Percentiles rank a stretch among this genome's conserved stretches.
These are phyloP conservation scores for Uria lomvia DNA, from an alignment of 2,113 vertebrate species.

Conservation along the genomic window DNA sequence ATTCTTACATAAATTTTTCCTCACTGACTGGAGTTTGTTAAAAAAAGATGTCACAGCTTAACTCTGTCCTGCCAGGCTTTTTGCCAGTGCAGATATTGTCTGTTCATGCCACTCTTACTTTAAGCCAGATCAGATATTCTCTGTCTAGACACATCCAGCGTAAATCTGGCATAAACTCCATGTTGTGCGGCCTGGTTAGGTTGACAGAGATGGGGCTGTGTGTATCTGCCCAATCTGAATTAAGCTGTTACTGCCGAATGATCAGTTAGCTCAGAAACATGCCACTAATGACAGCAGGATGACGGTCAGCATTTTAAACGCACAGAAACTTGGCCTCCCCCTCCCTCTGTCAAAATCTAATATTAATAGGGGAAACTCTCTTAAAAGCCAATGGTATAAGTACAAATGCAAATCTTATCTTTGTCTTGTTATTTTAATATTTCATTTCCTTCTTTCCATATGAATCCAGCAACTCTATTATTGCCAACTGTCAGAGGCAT, in stretches of 20 bases:
- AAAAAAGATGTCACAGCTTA: not conserved
- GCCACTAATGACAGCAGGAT: not conserved
- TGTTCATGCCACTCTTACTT: conserved; percentile 50
- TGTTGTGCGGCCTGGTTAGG: not conserved
- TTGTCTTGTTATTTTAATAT: conserved; percentile 64
- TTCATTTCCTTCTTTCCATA: conserved; percentile 63
- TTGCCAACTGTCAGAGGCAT: conserved; percentile 46
- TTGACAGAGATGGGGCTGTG: not conserved
- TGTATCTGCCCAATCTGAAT: conserved; percentile 45
- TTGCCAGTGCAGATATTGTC: conserved; percentile 40
- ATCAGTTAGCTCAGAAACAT: not conserved
- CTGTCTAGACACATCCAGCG: conserved; percentile 54
- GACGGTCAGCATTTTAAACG: conserved; percentile 12
- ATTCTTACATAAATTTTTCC: not conserved
- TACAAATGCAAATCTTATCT: conserved; percentile 65
- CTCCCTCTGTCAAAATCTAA: conserved; percentile 36
- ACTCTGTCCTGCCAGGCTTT: conserved; percentile 24
- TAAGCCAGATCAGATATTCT: conserved; percentile 65
- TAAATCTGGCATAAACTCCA: conserved; percentile 47
- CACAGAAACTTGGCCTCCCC: conserved; percentile 28
- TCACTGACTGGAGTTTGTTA: not conserved
- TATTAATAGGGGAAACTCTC: conserved; percentile 57
- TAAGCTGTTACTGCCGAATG: conserved; percentile 26
- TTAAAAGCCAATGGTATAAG: conserved; percentile 53
- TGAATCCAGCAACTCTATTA: conserved; percentile 62